A percentile compares a stretch with the other conserved stretches of the same genome.
phyloP scores from a whole-genome alignment of 2,797 vertebrate genomes.

The Streptopelia turtur region DNA sequence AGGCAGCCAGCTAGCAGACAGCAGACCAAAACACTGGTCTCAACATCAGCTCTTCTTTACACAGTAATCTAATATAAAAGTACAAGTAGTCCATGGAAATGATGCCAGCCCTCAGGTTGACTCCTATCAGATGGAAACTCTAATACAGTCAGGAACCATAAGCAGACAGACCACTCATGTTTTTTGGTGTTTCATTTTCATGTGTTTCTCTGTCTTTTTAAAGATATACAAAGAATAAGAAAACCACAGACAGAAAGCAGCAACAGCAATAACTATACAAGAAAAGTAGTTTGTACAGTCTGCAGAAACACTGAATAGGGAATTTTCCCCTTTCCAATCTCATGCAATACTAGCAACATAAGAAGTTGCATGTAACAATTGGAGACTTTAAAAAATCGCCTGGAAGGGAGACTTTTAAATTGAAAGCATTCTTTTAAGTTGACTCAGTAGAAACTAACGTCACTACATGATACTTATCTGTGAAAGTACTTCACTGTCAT shows the following conservation, averaged over 20 bases:
- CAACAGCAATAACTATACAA: neutral
- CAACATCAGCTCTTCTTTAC: neutral
- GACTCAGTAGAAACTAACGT: neutral
- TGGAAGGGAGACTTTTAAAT: neutral
- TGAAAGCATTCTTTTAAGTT: neutral
- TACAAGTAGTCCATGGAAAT: neutral
- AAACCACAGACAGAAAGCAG: neutral
- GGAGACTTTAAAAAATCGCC: neutral
- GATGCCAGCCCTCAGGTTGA: neutral
- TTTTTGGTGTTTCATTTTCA: neutral
- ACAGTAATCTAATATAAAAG: conserved; percentile 21
- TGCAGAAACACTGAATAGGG: neutral
- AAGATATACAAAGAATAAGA: neutral
- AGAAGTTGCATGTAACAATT: neutral
- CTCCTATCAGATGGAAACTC: neutral
- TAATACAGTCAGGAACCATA: neutral
- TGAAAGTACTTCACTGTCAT: neutral
- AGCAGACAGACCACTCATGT: neutral
- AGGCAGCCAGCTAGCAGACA: neutral
- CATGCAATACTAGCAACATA: neutral
- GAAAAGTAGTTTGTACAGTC: neutral
- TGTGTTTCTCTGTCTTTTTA: neutral
- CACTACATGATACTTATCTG: neutral
- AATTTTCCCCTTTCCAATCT: neutral
- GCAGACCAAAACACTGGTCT: conserved; percentile 1